Percentiles rank a stretch among this genome's conserved stretches.
Conservation (phyloP, 2,113 vertebrate species). For the Cyprinodon variegatus region DNA sequence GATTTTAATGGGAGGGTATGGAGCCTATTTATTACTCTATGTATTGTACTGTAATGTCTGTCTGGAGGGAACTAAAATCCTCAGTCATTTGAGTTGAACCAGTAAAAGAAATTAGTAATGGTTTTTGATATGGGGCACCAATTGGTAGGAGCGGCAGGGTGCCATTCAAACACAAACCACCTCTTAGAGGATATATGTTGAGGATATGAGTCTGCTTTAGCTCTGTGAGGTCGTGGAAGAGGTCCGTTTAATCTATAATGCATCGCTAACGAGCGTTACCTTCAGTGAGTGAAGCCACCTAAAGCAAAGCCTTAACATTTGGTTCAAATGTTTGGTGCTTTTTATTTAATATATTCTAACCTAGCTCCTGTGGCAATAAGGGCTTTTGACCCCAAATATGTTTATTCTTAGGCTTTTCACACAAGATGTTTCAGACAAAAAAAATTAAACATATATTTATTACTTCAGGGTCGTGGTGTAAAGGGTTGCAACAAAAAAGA, state of each 20-base stretch:
- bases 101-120: conserved; percentile 42
- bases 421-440: conserved; percentile 15
- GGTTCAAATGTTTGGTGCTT: not conserved
- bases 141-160: not conserved
- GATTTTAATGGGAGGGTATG: conserved; percentile 38
- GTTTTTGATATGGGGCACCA: not conserved
- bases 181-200: conserved; percentile 17
- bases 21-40: conserved; percentile 64
- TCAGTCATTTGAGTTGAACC: not conserved
- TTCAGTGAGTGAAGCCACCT: not conserved
- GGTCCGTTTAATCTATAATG: conserved; percentile 10
- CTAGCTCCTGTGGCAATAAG: conserved; percentile 12
- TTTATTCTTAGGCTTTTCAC: conserved; percentile 9
- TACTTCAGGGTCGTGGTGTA: conserved; percentile 15
- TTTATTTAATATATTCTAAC: conserved; percentile 3
- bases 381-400: conserved; percentile 8
- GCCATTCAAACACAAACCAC: not conserved
- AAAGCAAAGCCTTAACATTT: not conserved
- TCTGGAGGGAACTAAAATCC: conserved; percentile 31
- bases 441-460: conserved; percentile 22
- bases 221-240: conserved; percentile 30
- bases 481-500: conserved; percentile 9
- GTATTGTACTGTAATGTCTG: conserved; percentile 53
- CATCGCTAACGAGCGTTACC: not conserved
- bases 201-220: conserved; percentile 23